Evolutionary conservation across 2,888 invertebrate genomes (phyloP).

Genomic region (Epistrophe eligans): DNA sequence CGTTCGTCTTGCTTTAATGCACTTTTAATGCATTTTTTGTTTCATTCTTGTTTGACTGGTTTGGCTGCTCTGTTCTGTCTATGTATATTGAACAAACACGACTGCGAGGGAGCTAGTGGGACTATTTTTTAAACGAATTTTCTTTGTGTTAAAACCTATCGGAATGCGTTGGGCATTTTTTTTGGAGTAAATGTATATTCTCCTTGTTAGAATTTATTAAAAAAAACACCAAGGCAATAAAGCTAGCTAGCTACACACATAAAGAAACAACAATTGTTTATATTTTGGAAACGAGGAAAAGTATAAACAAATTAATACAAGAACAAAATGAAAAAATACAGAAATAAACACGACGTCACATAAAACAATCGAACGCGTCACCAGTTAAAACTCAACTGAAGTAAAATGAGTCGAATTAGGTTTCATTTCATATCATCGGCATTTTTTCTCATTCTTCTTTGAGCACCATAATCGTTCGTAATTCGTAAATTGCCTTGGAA

Average conservation of each 20-base stretch:
- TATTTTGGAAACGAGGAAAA: neutral
- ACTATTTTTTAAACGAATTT: conserved; percentile 43
- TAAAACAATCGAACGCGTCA: conserved; percentile 65
- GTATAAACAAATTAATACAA: conserved; percentile 17
- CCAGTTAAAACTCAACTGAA: conserved; percentile 70
- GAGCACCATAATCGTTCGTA: neutral
- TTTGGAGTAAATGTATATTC: neutral
- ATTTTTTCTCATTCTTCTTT: conserved; percentile 66
- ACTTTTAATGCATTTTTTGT: conserved; percentile 69
- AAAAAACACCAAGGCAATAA: neutral
- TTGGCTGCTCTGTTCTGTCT: conserved; percentile 37
- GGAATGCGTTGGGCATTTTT: conserved; percentile 33
- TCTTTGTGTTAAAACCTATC: conserved; percentile 60
- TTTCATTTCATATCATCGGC: conserved; percentile 39
- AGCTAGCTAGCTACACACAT: neutral
- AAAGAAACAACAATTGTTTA: conserved; percentile 8
- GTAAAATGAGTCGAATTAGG: conserved; percentile 34
- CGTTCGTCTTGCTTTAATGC: conserved; percentile 66
- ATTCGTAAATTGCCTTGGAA: conserved; percentile 47
- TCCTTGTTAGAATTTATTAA: neutral
- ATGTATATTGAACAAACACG: conserved; percentile 11
- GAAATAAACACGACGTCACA: conserved; percentile 73
- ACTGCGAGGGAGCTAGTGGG: conserved; percentile 44
- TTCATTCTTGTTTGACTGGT: conserved; percentile 73
- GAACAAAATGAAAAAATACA: conserved; percentile 50